Base-by-base conservation (phyloP, 2,888 invertebrate genomes). In the Clepsis dumicolana region DNA sequence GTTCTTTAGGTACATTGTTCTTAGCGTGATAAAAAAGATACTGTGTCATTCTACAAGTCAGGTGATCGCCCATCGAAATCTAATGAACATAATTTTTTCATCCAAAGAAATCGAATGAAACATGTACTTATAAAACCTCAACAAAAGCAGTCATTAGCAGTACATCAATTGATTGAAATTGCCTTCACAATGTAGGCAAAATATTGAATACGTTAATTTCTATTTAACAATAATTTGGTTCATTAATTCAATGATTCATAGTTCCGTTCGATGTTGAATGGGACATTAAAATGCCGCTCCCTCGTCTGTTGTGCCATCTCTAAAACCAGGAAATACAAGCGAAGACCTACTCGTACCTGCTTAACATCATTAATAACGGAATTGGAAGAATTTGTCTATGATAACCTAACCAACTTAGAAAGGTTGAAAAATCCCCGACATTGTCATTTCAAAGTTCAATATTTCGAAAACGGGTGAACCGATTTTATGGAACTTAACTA, bases 201-300 rank as follows among this genome's bases (percentile, higher is more conserved):
- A 52, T 67, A 63, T 63, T 63, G 38, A 59, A 68, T 65, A 57
- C 66, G 57, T 66, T 70, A 70, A 66, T 70, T 70, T 66, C 41
- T 65, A 27, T 66, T 70, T 65, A 62, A 62, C 62, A 57, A 65
- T 66, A 59, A 66, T 29, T 68, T 63, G 67, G 56, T 62, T 67
- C 62, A 57, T 67, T 67, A 67, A 56, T 62, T 50, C 62, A 50
- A 57, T 67, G 41, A 62, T 27, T 27, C 50, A 14, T 57, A 27
- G 56, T 63, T 67, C 56, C 67, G 56, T 67, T 63, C n/a, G 27
- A 41, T 56, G 32, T 25, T 27, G 53, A 52, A 14, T 21, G 54
- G 29, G 57, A 12, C 12, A 35, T 27, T 67, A 63, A 67, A 63
- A 67, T 63, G 56, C 38, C 38, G 67, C 59, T 8, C 8, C 35